Conservation (phyloP, 2,113 vertebrate genomes). For the Bos javanicus region DNA sequence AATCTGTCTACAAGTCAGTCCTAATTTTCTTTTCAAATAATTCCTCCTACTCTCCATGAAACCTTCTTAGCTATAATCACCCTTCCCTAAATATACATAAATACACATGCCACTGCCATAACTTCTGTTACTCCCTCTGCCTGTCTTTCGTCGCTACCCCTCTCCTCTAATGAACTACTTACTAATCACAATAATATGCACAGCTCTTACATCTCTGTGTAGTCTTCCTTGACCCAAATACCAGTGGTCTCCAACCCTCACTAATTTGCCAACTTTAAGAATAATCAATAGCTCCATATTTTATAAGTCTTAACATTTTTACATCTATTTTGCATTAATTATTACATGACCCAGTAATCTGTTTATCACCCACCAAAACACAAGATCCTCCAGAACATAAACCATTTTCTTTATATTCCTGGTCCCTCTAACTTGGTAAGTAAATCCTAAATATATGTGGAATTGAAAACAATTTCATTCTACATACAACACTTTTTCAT, state of each 20-base stretch:
- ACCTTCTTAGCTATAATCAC: background rate
- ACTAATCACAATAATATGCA: background rate
- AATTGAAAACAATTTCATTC: conserved; percentile 27
- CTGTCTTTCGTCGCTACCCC: background rate
- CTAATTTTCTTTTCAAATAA: conserved; percentile 1
- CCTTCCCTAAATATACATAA: background rate
- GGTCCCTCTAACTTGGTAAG: background rate
- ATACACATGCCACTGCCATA: background rate
- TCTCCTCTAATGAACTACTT: background rate
- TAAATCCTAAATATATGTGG: background rate
- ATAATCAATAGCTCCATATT: background rate
- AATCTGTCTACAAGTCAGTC: background rate
- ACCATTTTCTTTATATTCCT: conserved; percentile 18
- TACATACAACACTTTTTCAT: background rate
- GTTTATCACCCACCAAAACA: background rate
- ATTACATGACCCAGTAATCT: background rate
- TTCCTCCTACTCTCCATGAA: background rate
- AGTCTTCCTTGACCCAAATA: background rate
- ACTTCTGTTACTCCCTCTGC: background rate
- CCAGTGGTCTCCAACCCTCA: background rate
- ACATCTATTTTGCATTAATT: background rate
- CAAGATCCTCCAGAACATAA: background rate
- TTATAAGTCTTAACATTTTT: background rate
- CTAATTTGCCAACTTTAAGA: background rate
- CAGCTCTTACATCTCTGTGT: background rate